Conservation (phyloP, 2,888 invertebrate genomes). For the Oscheius onirici region DNA sequence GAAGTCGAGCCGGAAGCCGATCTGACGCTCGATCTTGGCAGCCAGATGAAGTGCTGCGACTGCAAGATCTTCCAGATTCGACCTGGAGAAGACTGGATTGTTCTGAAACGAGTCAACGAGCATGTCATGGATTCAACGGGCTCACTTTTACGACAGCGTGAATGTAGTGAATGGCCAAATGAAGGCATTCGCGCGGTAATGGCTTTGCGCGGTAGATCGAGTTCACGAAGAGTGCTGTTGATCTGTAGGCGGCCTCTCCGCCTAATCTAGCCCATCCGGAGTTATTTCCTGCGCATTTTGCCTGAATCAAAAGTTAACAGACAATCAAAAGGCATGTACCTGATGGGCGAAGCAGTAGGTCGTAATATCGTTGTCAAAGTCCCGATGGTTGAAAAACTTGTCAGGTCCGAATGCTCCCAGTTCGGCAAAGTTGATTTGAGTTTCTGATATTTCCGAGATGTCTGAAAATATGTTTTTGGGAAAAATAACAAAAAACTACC, state of each 20-base stretch:
- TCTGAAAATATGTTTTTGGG: neutral
- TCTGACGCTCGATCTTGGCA: conserved; percentile 16
- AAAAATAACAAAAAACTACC: neutral
- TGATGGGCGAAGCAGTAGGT: conserved; percentile 10
- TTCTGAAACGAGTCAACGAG: neutral
- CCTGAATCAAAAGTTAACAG: neutral
- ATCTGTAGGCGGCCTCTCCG: conserved; percentile 1
- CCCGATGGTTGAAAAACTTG: neutral
- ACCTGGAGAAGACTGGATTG: neutral
- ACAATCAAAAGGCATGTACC: neutral
- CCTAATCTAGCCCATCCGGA: neutral
- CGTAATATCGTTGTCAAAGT: conserved; percentile 31
- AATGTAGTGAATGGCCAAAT: conserved; percentile 25
- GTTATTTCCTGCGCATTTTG: neutral
- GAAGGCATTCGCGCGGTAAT: conserved; percentile 17
- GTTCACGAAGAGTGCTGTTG: neutral
- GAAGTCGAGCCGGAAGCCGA: neutral
- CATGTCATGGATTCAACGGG: neutral
- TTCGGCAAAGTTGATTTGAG: conserved; percentile 16
- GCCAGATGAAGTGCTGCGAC: conserved; percentile 20
- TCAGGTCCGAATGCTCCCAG: conserved; percentile 8
- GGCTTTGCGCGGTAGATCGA: neutral
- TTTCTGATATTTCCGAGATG: neutral
- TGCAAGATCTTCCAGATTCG: conserved; percentile 1
- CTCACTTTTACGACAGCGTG: neutral